phyloP scores from a whole-genome alignment of 2,888 invertebrate species.

The Diplolepis rosae region DNA sequence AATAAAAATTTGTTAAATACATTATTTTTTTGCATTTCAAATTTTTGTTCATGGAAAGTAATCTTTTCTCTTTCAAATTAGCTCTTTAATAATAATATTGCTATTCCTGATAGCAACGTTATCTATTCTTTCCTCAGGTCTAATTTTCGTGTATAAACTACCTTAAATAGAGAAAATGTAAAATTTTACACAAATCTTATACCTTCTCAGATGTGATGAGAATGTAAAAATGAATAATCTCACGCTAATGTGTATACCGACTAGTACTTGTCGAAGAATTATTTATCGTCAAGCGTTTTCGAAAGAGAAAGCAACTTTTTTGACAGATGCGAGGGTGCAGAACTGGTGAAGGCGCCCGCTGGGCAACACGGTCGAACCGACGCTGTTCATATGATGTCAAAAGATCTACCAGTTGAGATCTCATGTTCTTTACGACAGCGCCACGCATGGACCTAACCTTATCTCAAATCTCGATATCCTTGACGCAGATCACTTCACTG shows the following conservation, averaged over 20 bases:
- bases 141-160: too few species aligned
- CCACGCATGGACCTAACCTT: slow-evolving; percentile 48
- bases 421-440: slow-evolving; percentile 63
- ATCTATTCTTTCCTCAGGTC: too few species aligned
- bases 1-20: too few species aligned
- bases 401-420: slow-evolving; percentile 69
- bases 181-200: too few species aligned
- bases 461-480: slow-evolving; percentile 61
- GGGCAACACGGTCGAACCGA: slow-evolving; percentile 64
- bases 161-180: too few species aligned
- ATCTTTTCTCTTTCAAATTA: too few species aligned
- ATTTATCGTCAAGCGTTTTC: slow-evolving; percentile 52
- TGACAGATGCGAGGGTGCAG: slow-evolving; percentile 71
- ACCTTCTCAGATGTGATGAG: too few species aligned
- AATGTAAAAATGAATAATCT: slow-evolving; percentile 1
- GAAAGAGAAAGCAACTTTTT: slow-evolving; percentile 59
- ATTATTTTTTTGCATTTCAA: too few species aligned
- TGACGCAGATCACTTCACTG: slow-evolving; percentile 49
- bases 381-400: slow-evolving; percentile 61
- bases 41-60: too few species aligned
- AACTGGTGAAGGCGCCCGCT: slow-evolving; percentile 72
- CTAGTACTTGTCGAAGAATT: slow-evolving; percentile 42
- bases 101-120: too few species aligned
- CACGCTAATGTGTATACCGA: neutral
- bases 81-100: too few species aligned